Evolutionary conservation across 2,113 vertebrate genomes (phyloP).

Genomic region (Progne subis): DNA sequence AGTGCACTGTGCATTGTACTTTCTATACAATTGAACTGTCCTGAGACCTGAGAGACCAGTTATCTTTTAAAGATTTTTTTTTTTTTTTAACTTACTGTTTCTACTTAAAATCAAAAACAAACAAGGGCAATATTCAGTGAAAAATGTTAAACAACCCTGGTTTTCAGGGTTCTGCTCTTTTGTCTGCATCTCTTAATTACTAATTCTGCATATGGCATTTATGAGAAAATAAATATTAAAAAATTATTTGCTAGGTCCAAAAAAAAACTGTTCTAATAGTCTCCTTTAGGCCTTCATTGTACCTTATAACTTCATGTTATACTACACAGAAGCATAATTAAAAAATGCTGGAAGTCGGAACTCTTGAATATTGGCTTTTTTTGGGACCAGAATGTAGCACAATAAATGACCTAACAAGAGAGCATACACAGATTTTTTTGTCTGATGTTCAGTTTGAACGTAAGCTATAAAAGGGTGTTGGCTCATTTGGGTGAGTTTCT

Average conservation of each 20-base stretch:
- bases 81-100: neutral
- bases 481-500: neutral
- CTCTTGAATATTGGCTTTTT: neutral
- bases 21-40: neutral
- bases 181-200: neutral
- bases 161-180: neutral
- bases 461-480: neutral
- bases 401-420: neutral
- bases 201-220: neutral
- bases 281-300: conserved; percentile 55
- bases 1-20: neutral
- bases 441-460: neutral
- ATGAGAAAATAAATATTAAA: conserved; percentile 42
- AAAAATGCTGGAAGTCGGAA: conserved; percentile 1
- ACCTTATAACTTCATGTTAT: conserved; percentile 1
- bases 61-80: neutral
- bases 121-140: neutral
- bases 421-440: neutral
- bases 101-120: neutral
- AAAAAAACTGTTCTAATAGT: conserved; percentile 15
- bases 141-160: neutral
- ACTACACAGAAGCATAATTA: neutral
- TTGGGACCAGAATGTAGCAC: neutral
- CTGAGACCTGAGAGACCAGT: neutral
- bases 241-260: neutral